Evolutionary conservation across 2,113 vertebrate genomes (phyloP).

Genomic region (Verasper variegatus): DNA sequence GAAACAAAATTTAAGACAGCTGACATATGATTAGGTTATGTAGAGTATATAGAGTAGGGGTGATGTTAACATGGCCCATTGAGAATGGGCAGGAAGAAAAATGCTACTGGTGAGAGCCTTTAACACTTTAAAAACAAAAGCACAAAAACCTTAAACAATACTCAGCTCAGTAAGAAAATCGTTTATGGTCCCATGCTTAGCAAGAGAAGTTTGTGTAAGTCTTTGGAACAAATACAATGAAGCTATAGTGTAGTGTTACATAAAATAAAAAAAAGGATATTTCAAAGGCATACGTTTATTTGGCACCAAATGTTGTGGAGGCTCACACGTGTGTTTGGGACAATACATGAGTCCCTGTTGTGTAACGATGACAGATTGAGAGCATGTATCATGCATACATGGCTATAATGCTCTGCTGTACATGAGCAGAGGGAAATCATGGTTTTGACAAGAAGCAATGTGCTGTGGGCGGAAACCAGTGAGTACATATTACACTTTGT

Average conservation of each 20-base stretch:
- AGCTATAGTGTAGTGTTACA: neutral
- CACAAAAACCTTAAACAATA: neutral
- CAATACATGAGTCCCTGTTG: slow-evolving; percentile 35
- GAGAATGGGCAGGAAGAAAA: neutral
- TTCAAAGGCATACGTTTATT: slow-evolving; percentile 26
- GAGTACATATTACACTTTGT: neutral
- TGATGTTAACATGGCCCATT: neutral
- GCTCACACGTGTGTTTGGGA: slow-evolving; percentile 8
- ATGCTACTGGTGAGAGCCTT: neutral
- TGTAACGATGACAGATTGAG: slow-evolving; percentile 63
- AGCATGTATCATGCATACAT: slow-evolving; percentile 40
- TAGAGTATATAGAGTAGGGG: neutral
- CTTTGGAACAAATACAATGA: neutral
- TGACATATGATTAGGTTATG: neutral
- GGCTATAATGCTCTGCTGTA: slow-evolving; percentile 26
- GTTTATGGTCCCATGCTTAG: neutral
- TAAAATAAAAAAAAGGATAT: slow-evolving; percentile 9
- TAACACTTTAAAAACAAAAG: neutral
- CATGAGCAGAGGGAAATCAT: slow-evolving; percentile 21
- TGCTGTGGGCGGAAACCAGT: slow-evolving; percentile 51
- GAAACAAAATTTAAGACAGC: no score
- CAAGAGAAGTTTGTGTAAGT: neutral
- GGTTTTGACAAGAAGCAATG: slow-evolving; percentile 33
- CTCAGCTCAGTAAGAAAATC: neutral
- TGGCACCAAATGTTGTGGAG: slow-evolving; percentile 27